phyloP scores from a whole-genome alignment of 1,140 invertebrate genomes.

The Atta colombica region DNA sequence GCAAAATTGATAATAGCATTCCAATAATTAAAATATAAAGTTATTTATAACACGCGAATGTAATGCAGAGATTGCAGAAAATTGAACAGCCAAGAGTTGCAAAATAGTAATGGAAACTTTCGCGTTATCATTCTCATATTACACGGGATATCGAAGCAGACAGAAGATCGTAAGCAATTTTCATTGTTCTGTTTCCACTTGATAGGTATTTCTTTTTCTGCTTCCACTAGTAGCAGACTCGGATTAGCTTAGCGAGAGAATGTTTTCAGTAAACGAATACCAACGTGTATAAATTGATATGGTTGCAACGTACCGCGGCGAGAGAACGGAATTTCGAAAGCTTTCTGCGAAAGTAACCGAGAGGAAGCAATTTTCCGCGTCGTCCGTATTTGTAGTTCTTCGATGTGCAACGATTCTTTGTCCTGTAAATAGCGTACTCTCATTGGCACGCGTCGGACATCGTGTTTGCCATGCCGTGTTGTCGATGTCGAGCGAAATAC shows the following conservation, averaged over 20 bases:
- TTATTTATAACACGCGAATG: conserved; percentile 1
- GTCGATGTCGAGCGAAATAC: conserved; percentile 3
- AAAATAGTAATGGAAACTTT: conserved; percentile 4
- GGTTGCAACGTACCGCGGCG: conserved; percentile 25
- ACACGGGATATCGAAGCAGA: neutral
- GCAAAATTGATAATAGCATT: conserved; percentile 43
- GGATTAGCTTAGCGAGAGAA: conserved; percentile 45
- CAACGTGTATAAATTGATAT: conserved; percentile 57
- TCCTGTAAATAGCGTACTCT: conserved; percentile 39
- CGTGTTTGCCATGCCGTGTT: conserved; percentile 11
- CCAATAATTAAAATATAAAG: conserved; percentile 41
- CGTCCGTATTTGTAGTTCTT: conserved; percentile 47
- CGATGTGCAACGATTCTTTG: conserved; percentile 40
- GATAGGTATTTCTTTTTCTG: neutral
- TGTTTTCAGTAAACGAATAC: conserved; percentile 47
- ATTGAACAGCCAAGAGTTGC: neutral
- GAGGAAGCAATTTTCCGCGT: conserved; percentile 34
- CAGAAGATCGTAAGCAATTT: conserved; percentile 44
- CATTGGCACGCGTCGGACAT: conserved; percentile 54
- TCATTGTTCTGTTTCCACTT: conserved; percentile 29
- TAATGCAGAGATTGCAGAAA: conserved; percentile 17
- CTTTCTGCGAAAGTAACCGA: conserved; percentile 48
- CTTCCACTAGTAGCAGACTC: neutral
- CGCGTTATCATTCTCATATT: conserved; percentile 13
- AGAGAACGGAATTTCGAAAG: conserved; percentile 55